Conservation (phyloP, 2,113 vertebrate species). For the Hyla sarda region DNA sequence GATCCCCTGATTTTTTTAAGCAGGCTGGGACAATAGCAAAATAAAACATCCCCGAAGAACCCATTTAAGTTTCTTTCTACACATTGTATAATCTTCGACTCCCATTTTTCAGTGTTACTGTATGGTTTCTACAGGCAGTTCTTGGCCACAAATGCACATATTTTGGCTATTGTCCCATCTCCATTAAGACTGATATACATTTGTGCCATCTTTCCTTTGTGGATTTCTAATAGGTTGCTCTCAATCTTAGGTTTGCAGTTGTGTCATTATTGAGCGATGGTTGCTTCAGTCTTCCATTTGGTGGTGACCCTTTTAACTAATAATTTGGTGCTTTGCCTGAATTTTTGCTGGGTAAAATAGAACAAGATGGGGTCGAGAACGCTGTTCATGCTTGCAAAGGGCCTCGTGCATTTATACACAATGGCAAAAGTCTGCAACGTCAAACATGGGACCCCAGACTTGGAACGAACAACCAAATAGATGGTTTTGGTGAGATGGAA, state of each 20-base stretch:
- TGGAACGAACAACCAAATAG: conserved; percentile 86
- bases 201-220: not conserved
- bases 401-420: conserved; percentile 89
- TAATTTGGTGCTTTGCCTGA: conserved; percentile 77
- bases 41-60: no score
- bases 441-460: conserved; percentile 68
- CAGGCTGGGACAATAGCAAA: no score
- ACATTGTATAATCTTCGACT: no score
- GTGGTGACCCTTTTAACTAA: conserved; percentile 81
- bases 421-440: conserved; percentile 83
- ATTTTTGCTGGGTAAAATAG: conserved; percentile 91
- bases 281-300: conserved; percentile 68
- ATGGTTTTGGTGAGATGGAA: conserved; percentile 94
- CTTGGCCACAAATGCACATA: not conserved
- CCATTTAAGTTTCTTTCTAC: no score
- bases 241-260: not conserved
- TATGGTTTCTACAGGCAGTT: no score
- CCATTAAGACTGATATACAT: not conserved
- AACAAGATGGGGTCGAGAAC: conserved; percentile 95
- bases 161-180: not conserved
- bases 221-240: not conserved
- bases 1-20: no score
- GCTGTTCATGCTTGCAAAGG: conserved; percentile 96
- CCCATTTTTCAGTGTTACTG: no score
- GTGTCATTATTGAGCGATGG: conserved; percentile 24